phyloP scores from a whole-genome alignment of 2,888 invertebrate genomes.

The Polydrusus tereticollis region DNA sequence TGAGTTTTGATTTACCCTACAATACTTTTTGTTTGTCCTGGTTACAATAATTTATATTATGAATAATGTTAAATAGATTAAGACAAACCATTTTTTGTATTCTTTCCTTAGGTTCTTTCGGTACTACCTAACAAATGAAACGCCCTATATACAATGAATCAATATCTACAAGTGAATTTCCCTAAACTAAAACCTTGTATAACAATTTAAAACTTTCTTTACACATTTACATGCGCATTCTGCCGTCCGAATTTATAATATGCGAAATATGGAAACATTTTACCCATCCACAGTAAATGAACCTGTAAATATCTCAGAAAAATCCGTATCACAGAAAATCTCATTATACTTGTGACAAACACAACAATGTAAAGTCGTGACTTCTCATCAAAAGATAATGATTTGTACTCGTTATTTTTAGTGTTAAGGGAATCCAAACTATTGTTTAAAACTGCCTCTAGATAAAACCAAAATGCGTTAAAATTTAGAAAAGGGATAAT shows the following conservation, averaged over 20 bases:
- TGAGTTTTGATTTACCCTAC: no score
- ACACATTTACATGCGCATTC: conserved; percentile 26
- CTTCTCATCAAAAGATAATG: conserved; percentile 45
- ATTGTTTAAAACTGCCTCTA: conserved; percentile 52
- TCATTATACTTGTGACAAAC: conserved; percentile 49
- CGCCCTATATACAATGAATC: no score
- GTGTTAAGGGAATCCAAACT: conserved; percentile 35
- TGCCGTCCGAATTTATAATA: conserved; percentile 73
- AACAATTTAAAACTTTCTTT: conserved; percentile 3
- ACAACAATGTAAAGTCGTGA: conserved; percentile 46
- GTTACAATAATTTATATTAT: no score
- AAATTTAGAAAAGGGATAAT: conserved; percentile 75
- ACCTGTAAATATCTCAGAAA: conserved; percentile 75
- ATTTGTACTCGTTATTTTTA: conserved; percentile 42
- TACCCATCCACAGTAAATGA: conserved; percentile 73
- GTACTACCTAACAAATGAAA: no score
- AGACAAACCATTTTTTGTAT: no score
- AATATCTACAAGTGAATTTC: no score
- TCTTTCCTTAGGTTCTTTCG: no score
- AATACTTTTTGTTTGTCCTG: no score
- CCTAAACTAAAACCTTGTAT: neutral
- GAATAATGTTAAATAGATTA: no score
- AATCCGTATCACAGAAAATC: conserved; percentile 68
- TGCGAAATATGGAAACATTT: conserved; percentile 77
- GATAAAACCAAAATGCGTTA: conserved; percentile 69